phyloP scores from a whole-genome alignment of 2,797 vertebrate genomes.

The Artibeus jamaicensis region DNA sequence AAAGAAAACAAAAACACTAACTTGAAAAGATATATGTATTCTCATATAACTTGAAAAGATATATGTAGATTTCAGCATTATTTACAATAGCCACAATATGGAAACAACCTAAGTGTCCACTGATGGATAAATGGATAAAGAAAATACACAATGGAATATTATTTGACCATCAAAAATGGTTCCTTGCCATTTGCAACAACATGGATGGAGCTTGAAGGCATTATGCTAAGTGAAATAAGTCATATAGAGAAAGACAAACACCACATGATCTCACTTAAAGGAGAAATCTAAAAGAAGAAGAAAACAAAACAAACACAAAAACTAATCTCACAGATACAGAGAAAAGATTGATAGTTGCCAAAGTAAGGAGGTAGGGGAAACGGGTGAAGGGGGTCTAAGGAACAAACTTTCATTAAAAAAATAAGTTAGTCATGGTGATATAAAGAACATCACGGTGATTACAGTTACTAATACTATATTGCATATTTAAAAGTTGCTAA shows the following conservation, averaged over 20 bases:
- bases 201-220: background rate
- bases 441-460: background rate
- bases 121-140: background rate
- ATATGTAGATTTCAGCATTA: background rate
- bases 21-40: background rate
- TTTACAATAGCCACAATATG: background rate
- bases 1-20: background rate
- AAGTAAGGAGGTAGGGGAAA: background rate
- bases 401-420: background rate
- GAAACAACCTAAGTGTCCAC: background rate
- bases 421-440: background rate
- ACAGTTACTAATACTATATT: background rate
- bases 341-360: background rate
- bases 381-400: background rate
- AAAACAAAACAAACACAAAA: background rate
- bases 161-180: background rate
- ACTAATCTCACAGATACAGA: background rate
- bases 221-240: background rate
- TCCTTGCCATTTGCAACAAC: background rate
- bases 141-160: background rate
- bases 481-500: background rate
- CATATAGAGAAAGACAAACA: background rate
- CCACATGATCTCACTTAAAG: background rate
- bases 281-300: background rate
- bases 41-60: background rate